A percentile compares a stretch with the other conserved stretches of the same genome.
phyloP scores from a whole-genome alignment of 2,113 vertebrate species.

The Myrmecophaga tridactyla region DNA sequence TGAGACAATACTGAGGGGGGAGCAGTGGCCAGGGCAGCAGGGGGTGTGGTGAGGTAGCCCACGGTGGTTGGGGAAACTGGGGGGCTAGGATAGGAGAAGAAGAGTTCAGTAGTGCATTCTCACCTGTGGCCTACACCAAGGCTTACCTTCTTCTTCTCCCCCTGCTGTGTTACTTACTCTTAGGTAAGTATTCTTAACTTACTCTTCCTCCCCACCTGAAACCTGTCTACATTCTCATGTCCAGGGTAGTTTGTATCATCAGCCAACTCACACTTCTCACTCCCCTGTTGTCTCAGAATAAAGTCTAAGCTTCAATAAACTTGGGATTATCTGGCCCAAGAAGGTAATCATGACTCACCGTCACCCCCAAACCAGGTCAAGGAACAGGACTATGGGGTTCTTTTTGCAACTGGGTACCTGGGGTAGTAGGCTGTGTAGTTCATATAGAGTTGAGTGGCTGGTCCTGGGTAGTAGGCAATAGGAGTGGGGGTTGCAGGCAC shows the following conservation, averaged over 20 bases:
- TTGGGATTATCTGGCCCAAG: not conserved
- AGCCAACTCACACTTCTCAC: not conserved
- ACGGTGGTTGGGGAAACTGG: constrained; percentile 95
- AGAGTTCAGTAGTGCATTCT: not conserved
- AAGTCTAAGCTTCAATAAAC: not conserved
- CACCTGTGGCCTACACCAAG: not conserved
- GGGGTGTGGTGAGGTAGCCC: constrained; percentile 92
- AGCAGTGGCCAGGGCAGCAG: constrained; percentile 90
- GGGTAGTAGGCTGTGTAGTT: constrained; percentile 98
- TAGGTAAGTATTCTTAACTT: not conserved
- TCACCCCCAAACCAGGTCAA: not conserved
- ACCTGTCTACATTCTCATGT: not conserved
- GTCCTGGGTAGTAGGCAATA: constrained; percentile 93
- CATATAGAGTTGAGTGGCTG: constrained; percentile 94
- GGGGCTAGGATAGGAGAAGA: constrained; percentile 83
- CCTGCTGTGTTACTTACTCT: too few species aligned
- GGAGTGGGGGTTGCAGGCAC: constrained; percentile 86
- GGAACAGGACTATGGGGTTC: not conserved
- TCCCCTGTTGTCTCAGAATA: not conserved
- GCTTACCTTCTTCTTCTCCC: not conserved
- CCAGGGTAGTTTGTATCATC: not conserved
- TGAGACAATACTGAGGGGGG: constrained; percentile 89
- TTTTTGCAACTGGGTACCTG: constrained; percentile 84
- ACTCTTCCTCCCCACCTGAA: constrained; percentile 3
- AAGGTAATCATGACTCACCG: not conserved